A percentile compares a stretch with the other conserved stretches of the same genome.
These are phyloP conservation scores for Ctenochaetus hawaiiensis DNA, from an alignment of 2,797 vertebrate species.

Conservation along the genomic window DNA sequence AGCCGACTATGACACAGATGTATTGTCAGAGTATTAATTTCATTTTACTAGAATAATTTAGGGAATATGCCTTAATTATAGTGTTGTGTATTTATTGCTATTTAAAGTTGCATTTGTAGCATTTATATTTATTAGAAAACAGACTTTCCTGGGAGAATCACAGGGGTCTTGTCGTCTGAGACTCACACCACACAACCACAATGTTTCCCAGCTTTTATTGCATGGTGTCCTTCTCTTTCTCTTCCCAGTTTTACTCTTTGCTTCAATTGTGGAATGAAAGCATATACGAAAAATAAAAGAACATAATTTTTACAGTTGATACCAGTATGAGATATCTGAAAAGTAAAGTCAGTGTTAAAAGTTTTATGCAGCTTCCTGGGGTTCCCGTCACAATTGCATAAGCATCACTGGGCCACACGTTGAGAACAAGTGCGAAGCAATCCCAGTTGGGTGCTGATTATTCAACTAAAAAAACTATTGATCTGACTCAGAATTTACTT, in stretches of 20 bases:
- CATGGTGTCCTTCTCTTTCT: background rate
- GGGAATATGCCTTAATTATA: background rate
- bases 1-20: slow-evolving; percentile 5
- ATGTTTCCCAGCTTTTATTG: background rate
- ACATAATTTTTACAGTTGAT: slow-evolving; percentile 18
- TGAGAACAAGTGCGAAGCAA: slow-evolving; percentile 44
- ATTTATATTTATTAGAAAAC: slow-evolving; percentile 7
- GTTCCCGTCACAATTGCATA: slow-evolving; percentile 33
- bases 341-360: slow-evolving; percentile 3
- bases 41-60: slow-evolving; percentile 5
- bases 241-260: background rate
- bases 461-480: slow-evolving; percentile 28
- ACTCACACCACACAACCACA: background rate
- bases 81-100: background rate
- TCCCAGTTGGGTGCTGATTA: slow-evolving; percentile 52
- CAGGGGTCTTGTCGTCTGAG: background rate
- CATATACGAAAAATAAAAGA: background rate
- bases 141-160: background rate
- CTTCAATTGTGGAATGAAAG: background rate
- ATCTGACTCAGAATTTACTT: slow-evolving; percentile 42
- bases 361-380: slow-evolving; percentile 34
- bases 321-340: background rate
- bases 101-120: slow-evolving; percentile 2
- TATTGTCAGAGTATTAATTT: slow-evolving; percentile 18
- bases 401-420: slow-evolving; percentile 45